Base-by-base conservation (phyloP, 2,113 vertebrate species). In the Athene noctua region DNA sequence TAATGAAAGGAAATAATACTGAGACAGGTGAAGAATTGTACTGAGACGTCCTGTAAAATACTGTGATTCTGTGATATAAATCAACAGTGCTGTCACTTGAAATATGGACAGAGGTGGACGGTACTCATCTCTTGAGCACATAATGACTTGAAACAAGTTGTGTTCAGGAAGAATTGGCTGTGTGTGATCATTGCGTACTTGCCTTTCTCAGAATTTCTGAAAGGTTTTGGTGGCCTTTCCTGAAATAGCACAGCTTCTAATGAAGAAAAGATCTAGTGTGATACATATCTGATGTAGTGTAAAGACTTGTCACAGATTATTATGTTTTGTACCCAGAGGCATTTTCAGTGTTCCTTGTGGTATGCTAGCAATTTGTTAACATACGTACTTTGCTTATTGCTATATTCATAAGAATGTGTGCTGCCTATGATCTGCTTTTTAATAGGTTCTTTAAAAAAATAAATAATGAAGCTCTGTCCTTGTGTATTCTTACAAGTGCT, bases 311-410 rank as follows among this genome's bases (percentile, higher is more conserved):
- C 73, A 44, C 55, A 66, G 47, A 32, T 78, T 38, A 27, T 65
- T n/a, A 5, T 71, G 57, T 46, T 89, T 86, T 70, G 42, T 78
- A 51, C 75, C 77, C 38, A 51, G 73, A 74, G 80, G 87, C 47
- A 4, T 83, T 84, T 32, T 51, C 80, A 27, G 65, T 40, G 44
- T 51, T 92, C 59, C 19, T 12, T 55, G 73, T 52, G 65, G 72
- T 51, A n/a, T 55, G 52, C 77, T 88, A 80, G 75, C 77, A 59
- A 32, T 89, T 95, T 84, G 25, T 71, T 88, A 89, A 36, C 82
- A 36, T 22, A 17, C 4, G 32, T 62, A 40, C 27, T 77, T 72
- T 46, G 58, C 46, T 62, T 78, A 42, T 57, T 74, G 71, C 90
- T 74, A 0, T 44, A 6, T 54, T 74, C 42, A 2, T 19, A 49